A percentile compares a stretch with the other conserved stretches of the same genome.
Evolutionary conservation across 2,888 invertebrate genomes (phyloP).

Genomic region (Drosophila macrospina): DNA sequence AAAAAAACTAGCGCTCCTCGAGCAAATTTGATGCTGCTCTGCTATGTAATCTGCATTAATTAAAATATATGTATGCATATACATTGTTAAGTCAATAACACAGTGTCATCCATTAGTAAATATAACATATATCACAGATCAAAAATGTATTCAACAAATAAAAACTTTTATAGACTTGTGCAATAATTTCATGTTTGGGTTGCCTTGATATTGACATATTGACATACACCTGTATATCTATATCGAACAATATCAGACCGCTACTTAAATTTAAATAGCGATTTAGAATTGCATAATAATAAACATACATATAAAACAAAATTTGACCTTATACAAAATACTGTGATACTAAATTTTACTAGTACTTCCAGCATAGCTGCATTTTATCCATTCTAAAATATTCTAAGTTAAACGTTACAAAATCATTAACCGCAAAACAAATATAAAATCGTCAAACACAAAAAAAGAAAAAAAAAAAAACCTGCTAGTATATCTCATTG

Average conservation of each 20-base stretch:
- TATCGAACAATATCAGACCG: conserved; percentile 29
- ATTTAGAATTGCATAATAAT: conserved; percentile 38
- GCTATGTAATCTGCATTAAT: conserved; percentile 20
- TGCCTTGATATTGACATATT: conserved; percentile 9
- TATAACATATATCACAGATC: neutral
- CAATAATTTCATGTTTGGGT: conserved; percentile 12
- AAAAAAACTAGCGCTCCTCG: neutral
- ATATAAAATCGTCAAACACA: conserved; percentile 12
- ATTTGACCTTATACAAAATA: conserved; percentile 85
- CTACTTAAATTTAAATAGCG: conserved; percentile 17
- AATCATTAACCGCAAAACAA: conserved; percentile 18
- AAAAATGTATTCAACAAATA: neutral
- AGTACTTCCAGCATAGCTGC: conserved; percentile 86
- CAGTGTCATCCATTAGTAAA: neutral
- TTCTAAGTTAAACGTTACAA: conserved; percentile 76
- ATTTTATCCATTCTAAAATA: conserved; percentile 86
- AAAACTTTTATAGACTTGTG: neutral
- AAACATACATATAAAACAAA: conserved; percentile 64
- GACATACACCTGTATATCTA: conserved; percentile 9
- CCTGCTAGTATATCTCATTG: conserved; percentile 18
- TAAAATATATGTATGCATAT: conserved; percentile 21
- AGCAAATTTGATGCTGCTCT: conserved; percentile 1
- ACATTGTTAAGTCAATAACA: conserved; percentile 5
- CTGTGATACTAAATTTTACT: conserved; percentile 86
- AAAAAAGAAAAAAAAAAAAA: conserved; percentile 10